A percentile compares a stretch with the other conserved stretches of the same genome.
Evolutionary conservation across 2,888 invertebrate species (phyloP).

Genomic region (Rhamnusium bicolor): DNA sequence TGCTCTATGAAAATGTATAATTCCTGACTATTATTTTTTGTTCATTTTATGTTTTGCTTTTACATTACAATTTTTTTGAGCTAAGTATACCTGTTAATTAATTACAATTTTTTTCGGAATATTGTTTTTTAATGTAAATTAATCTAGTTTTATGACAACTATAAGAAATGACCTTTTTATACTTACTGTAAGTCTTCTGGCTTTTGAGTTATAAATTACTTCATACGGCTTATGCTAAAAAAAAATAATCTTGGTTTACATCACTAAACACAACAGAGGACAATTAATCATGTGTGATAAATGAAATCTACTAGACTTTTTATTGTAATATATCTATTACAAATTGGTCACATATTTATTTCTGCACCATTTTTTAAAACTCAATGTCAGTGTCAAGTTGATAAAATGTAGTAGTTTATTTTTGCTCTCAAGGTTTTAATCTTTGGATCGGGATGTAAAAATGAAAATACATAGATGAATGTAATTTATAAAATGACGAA

Average conservation of each 20-base stretch:
- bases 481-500: background rate
- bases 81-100: no score
- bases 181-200: no score
- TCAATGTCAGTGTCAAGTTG: background rate
- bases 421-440: background rate
- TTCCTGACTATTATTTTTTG: no score
- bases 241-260: background rate
- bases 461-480: background rate
- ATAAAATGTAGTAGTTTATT: background rate
- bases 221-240: background rate
- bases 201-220: background rate
- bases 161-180: no score
- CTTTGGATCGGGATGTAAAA: background rate
- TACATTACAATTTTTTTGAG: no score
- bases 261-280: background rate
- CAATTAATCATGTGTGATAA: background rate
- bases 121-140: no score
- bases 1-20: no score
- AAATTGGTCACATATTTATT: background rate
- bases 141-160: no score
- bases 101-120: no score
- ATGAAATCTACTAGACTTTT: background rate
- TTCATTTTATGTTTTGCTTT: no score
- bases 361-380: background rate
- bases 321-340: background rate